Base-by-base conservation (phyloP, 2,888 invertebrate genomes). In the Nephrotoma appendiculata region DNA sequence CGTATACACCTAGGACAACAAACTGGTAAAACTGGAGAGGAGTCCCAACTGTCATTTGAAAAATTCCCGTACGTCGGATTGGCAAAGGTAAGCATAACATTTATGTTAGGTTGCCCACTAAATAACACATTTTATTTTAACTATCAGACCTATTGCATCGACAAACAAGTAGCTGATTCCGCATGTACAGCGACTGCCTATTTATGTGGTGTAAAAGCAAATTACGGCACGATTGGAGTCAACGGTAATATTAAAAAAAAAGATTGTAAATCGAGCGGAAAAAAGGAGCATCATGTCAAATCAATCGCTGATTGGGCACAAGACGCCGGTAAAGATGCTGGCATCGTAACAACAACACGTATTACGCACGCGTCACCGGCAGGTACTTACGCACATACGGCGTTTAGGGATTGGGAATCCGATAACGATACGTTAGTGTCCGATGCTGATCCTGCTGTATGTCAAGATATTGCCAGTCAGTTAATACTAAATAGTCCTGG, bases 301-400 rank as follows among this genome's bases (percentile, higher is more conserved):
- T 95, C 95, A 0, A 94, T 96, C 83, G 94, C 94, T 0, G 92
- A 93, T 71, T 94, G 95, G 94, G 95, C 96, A 0, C 92, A 95
- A 89, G 87, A 87, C 9, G 93, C 92, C 12, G 93, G 93, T 0
- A 95, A 94, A 89, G 91, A 92, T 0, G 87, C 92, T 89, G 95
- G 95, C 2, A 88, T 95, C 1, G 96, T 96, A 0, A 97, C 97
- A 0, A 96, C 95, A 0, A 95, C 96, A 0, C 92, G 96, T 42
- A 93, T 97, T 0, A 96, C 96, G 0, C 96, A 96, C 89, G 96
- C 96, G 0, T 95, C 96, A 0, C 96, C 96, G 0, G 95, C 95
- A 0, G 94, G 94, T 0, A 91, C 93, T 89, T 94, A 93, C 89
- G 93, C 94, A 0, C 94, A 94, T 88, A 92, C 93, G 0, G 94